These are phyloP conservation scores for Bolinopsis microptera DNA, from an alignment of 37 sponge, comb jelly and placozoan genomes.

Conservation along the genomic window DNA sequence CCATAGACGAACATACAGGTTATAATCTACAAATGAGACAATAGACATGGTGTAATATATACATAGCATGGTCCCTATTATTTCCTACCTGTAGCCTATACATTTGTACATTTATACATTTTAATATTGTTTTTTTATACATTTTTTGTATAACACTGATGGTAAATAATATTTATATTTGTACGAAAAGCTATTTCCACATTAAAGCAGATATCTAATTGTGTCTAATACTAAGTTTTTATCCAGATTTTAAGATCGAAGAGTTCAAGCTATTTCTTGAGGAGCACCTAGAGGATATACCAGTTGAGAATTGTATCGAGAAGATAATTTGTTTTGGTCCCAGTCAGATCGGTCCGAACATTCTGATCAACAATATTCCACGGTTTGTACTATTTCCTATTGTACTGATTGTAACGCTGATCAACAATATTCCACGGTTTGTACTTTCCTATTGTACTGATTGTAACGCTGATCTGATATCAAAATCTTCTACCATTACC, in stretches of 20 bases:
- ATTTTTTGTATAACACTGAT: neutral
- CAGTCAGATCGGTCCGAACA: conserved; percentile 79
- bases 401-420: no score
- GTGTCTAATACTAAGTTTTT: no score
- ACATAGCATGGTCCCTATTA: no score
- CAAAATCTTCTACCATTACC: conserved; percentile 72
- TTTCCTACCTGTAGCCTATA: no score
- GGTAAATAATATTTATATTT: no score
- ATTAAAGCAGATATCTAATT: no score
- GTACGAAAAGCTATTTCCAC: no score
- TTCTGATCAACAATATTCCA: conserved; percentile 75
- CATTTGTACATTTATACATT: neutral
- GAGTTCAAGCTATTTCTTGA: conserved; percentile 65
- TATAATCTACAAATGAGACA: neutral
- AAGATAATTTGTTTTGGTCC: conserved; percentile 92
- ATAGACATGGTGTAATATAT: no score
- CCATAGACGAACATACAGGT: conserved; percentile 55
- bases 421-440: conserved; percentile 70
- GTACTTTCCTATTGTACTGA: no score
- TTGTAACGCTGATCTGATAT: conserved; percentile 82
- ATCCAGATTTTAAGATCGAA: conserved; percentile 56
- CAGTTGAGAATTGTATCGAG: conserved; percentile 68
- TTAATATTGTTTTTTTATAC: neutral
- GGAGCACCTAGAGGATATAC: conserved; percentile 55
- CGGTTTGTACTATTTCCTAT: conserved; percentile 76